Conservation (phyloP, 2,888 invertebrate species). For the Heteromyza rotundicornis region DNA sequence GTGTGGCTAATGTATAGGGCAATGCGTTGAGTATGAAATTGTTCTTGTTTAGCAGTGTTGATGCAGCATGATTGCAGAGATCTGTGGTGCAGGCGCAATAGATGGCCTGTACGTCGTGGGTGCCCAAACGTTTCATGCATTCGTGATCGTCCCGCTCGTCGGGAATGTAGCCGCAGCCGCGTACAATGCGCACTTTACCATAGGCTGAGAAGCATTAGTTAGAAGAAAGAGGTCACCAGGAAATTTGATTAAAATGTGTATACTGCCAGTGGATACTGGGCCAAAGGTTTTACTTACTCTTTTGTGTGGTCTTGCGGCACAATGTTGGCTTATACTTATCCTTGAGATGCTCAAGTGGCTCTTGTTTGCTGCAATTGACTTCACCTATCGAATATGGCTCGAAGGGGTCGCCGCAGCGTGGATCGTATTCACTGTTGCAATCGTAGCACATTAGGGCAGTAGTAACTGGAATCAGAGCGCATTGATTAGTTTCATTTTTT, state of each 20-base stretch:
- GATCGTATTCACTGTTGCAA: constrained; percentile 90
- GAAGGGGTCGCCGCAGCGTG: constrained; percentile 88
- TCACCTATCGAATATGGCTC: constrained; percentile 83
- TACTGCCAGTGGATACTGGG: background rate
- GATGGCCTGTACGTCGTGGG: constrained; percentile 74
- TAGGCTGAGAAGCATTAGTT: no score
- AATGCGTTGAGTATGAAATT: constrained; percentile 40
- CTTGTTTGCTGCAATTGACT: constrained; percentile 81
- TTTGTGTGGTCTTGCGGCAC: constrained; percentile 84
- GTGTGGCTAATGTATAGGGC: constrained; percentile 41
- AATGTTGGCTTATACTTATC: constrained; percentile 66
- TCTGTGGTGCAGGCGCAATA: constrained; percentile 82
- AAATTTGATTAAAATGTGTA: background rate
- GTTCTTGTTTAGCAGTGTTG: constrained; percentile 42
- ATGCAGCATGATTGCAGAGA: constrained; percentile 73
- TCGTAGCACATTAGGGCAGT: constrained; percentile 81
- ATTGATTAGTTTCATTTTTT: no score
- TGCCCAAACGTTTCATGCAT: constrained; percentile 75
- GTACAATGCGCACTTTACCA: constrained; percentile 76
- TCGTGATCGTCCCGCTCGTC: constrained; percentile 69
- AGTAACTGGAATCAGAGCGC: constrained; percentile 62
- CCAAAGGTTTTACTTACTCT: constrained; percentile 65
- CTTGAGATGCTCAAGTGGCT: constrained; percentile 73
- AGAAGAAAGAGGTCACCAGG: constrained; percentile 39
- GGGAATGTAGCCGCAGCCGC: constrained; percentile 79